Evolutionary conservation across 2,113 vertebrate species (phyloP), one percentile per base, ranked within the genome.

Genomic region (Cyprinodon tularosa): DNA sequence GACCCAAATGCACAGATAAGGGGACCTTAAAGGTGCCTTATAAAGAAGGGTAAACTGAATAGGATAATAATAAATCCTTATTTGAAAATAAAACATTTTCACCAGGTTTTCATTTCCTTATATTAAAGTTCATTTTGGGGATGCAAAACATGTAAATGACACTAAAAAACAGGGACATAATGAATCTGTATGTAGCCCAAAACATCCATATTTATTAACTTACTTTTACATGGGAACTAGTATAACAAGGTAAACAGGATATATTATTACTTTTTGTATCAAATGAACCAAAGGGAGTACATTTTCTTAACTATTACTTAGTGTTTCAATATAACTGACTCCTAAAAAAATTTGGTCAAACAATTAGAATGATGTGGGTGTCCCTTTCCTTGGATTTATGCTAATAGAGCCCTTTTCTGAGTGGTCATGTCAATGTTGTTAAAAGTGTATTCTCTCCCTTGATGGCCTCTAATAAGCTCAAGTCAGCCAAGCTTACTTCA

Each of bases 401-500:
- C 82, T 89, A 88, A 91, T 88, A 81, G 39, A 72, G 62, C 68
- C 61, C 42, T 57, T 76, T 80, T 72, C 85, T 20, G 62, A 74
- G 77, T 64, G 39, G 29, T 39, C 44, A 70, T 77, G 71, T 89
- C 87, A 57, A 84, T 90, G 82, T 85, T 90, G 82, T 91, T 86
- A 88, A 91, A 87, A 84, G 90, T 92, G 82, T 86, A 86, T 86
- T 90, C 88, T 81, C 83, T 88, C 88, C 76, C 83, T 71, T 89
- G 89, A 91, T 90, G 88, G 87, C 79, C 86, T 86, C 89, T 92
- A 91, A 93, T 93, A 88, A 92, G 91, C 91, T 90, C 83, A 47
- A 63, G 87, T 91, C 83, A 84, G 82, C 78, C 77, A 61, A 81
- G 86, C 85, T 84, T 77, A 83, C 87, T 92, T 89, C 81, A 91